Conservation (phyloP, 2,888 invertebrate genomes). For the Oxycera nigricornis region DNA sequence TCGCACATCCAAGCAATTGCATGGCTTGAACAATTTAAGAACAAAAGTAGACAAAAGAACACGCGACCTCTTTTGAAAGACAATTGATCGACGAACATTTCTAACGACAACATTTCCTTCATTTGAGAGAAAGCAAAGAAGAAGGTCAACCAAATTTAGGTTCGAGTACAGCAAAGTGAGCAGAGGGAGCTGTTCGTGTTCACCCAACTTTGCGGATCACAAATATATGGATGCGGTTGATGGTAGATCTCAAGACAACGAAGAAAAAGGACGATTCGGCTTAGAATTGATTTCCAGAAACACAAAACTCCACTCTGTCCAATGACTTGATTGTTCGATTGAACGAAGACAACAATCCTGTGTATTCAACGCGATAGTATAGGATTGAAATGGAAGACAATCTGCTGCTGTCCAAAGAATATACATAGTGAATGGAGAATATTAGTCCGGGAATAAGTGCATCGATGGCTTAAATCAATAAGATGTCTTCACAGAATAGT, state of each 20-base stretch:
- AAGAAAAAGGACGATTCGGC: conserved; percentile 26
- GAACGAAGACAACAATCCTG: background rate
- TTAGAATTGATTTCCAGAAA: conserved; percentile 39
- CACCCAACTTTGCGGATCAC: background rate
- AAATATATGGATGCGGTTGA: conserved; percentile 31
- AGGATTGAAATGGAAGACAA: conserved; percentile 9
- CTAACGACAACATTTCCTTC: conserved; percentile 42
- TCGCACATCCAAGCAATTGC: background rate
- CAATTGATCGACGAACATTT: conserved; percentile 46
- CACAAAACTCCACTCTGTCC: conserved; percentile 36
- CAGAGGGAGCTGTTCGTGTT: background rate
- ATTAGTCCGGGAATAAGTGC: conserved; percentile 41
- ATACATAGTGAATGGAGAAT: conserved; percentile 9
- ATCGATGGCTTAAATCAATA: conserved; percentile 45
- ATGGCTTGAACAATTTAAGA: conserved; percentile 16
- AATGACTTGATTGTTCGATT: conserved; percentile 19
- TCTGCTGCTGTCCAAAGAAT: background rate
- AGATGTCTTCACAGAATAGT: conserved; percentile 38
- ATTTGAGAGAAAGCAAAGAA: background rate
- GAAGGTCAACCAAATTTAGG: conserved; percentile 28
- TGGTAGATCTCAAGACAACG: background rate
- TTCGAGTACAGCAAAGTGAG: background rate
- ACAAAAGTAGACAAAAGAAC: conserved; percentile 28
- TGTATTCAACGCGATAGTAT: background rate
- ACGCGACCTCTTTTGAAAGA: conserved; percentile 41